phyloP scores from a whole-genome alignment of 1,140 invertebrate species.

The Drosophila ambigua region DNA sequence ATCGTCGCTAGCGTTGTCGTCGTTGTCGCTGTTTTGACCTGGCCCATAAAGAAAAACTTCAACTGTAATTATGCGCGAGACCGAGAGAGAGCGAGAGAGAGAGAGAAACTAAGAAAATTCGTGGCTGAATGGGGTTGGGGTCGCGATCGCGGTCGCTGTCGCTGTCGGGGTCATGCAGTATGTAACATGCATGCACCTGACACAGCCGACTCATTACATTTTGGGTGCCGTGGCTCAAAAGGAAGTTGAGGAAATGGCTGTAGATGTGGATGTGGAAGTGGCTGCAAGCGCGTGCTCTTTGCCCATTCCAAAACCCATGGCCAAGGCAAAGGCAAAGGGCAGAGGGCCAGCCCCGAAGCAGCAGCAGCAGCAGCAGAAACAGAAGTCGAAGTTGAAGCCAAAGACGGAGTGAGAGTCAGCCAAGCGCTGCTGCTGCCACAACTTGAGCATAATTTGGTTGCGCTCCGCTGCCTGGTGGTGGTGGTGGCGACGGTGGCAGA shows the following conservation, averaged over 20 bases:
- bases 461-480: slow-evolving; percentile 59
- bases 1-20: slow-evolving; percentile 13
- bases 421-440: slow-evolving; percentile 67
- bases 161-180: slow-evolving; percentile 56
- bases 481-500: slow-evolving; percentile 37
- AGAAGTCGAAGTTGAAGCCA: slow-evolving; percentile 38
- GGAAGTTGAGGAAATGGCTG: slow-evolving; percentile 71
- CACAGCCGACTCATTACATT: slow-evolving; percentile 70
- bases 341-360: slow-evolving; percentile 5
- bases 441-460: slow-evolving; percentile 77
- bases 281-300: slow-evolving; percentile 66
- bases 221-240: slow-evolving; percentile 46
- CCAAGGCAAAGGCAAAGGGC: slow-evolving; percentile 30
- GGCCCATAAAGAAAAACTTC: slow-evolving; percentile 68
- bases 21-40: slow-evolving; percentile 28
- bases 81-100: slow-evolving; percentile 5
- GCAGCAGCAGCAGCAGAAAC: slow-evolving; percentile 22
- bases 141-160: slow-evolving; percentile 22
- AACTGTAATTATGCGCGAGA: slow-evolving; percentile 65
- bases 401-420: slow-evolving; percentile 50
- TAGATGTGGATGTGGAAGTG: slow-evolving; percentile 32
- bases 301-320: slow-evolving; percentile 35
- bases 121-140: slow-evolving; percentile 49
- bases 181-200: slow-evolving; percentile 70
- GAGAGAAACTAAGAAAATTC: slow-evolving; percentile 62